Evolutionary conservation across 2,888 invertebrate genomes (phyloP).

Genomic region (Ennomos quercinarius): DNA sequence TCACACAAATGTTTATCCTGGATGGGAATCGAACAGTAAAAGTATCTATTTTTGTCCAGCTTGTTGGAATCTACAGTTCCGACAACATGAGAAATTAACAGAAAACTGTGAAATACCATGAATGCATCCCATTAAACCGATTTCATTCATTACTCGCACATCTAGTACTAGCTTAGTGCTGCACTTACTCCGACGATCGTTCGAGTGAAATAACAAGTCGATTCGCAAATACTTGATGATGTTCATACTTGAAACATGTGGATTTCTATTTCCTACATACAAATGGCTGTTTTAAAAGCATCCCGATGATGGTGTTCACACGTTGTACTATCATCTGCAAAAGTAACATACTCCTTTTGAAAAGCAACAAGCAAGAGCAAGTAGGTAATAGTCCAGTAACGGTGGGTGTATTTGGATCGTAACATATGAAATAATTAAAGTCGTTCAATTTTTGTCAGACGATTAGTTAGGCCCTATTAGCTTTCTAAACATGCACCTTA

Average conservation of each 20-base stretch:
- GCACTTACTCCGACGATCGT: constrained; percentile 21
- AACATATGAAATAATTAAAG: too few relatives aligned
- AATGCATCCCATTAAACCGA: constrained; percentile 4
- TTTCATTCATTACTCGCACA: constrained; percentile 16
- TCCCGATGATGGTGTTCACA: constrained; percentile 32
- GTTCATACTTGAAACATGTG: constrained; percentile 8
- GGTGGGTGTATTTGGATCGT: too few relatives aligned
- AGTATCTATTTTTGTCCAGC: too few relatives aligned
- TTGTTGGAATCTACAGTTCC: too few relatives aligned
- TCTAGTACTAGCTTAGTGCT: constrained; percentile 14
- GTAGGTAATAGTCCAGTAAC: too few relatives aligned
- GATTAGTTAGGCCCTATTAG: too few relatives aligned
- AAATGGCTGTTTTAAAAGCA: constrained; percentile 21
- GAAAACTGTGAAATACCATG: constrained; percentile 6
- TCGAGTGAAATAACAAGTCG: constrained; percentile 32
- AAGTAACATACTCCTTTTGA: constrained; percentile 4
- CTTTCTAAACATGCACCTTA: too few relatives aligned
- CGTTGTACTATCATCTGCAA: constrained; percentile 13
- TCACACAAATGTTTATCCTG: too few relatives aligned
- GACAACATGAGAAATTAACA: constrained; percentile 1
- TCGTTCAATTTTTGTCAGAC: too few relatives aligned
- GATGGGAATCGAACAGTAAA: too few relatives aligned
- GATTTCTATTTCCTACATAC: constrained; percentile 16
- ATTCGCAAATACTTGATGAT: constrained; percentile 24
- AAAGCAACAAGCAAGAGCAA: too few relatives aligned